These are phyloP conservation scores for Phocoena sinus DNA, from an alignment of 2,113 vertebrate genomes.

Conservation along the genomic window DNA sequence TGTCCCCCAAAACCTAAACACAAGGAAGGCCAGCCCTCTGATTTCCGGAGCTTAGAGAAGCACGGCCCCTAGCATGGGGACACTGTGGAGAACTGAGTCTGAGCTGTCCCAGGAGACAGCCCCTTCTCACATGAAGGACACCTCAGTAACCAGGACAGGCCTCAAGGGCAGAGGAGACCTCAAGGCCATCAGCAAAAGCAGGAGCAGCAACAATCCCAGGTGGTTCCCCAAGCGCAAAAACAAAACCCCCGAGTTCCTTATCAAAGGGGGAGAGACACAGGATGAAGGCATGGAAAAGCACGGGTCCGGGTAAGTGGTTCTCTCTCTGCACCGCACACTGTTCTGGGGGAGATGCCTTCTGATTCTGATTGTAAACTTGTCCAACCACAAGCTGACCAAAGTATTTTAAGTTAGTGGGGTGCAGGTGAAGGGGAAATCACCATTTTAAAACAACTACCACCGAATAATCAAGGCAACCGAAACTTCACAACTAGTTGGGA, in stretches of 20 bases:
- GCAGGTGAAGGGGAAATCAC: background rate
- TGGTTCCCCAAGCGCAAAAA: background rate
- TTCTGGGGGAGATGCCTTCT: background rate
- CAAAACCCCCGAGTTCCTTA: background rate
- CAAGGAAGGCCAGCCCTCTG: background rate
- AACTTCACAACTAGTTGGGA: background rate
- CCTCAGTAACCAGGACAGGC: background rate
- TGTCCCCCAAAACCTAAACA: background rate
- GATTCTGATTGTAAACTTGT: background rate
- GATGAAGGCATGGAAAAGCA: background rate
- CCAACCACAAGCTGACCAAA: background rate
- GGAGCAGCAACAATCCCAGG: background rate
- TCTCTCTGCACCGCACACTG: background rate
- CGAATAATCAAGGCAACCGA: slow-evolving; percentile 30
- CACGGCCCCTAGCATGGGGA: background rate
- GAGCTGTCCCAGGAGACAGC: background rate
- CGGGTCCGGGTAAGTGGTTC: background rate
- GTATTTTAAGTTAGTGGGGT: background rate
- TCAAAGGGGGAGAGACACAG: background rate
- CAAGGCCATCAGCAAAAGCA: background rate
- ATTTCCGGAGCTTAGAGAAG: background rate
- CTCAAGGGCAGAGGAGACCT: background rate
- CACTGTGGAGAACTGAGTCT: fast-evolving
- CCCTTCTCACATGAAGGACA: background rate
- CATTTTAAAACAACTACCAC: background rate